A percentile compares a stretch with the other conserved stretches of the same genome.
phyloP scores from a whole-genome alignment of 2,888 invertebrate genomes.

The Thymelicus lineola region DNA sequence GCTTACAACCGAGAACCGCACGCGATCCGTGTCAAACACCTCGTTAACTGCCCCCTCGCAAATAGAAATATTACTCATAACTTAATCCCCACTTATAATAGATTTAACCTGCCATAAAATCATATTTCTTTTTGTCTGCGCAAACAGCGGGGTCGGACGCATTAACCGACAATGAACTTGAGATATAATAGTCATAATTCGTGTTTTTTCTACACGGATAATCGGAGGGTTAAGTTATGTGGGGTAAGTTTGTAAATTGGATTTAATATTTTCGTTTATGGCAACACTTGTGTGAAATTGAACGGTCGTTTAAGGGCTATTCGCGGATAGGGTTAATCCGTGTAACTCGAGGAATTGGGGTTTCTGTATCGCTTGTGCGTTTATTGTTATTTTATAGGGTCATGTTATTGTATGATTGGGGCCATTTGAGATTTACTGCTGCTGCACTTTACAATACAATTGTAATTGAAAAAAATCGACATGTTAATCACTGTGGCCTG shows the following conservation, averaged over 20 bases:
- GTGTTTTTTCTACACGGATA: constrained; percentile 72
- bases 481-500: too few species aligned
- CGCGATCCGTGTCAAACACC: constrained; percentile 81
- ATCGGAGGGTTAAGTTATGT: constrained; percentile 68
- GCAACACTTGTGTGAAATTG: constrained; percentile 83
- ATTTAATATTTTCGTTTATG: constrained; percentile 83
- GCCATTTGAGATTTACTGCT: constrained; percentile 27
- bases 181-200: constrained; percentile 82
- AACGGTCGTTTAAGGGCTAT: constrained; percentile 75
- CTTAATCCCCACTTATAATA: constrained; percentile 82
- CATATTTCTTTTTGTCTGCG: constrained; percentile 73
- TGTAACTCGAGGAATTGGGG: constrained; percentile 52
- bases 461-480: not conserved
- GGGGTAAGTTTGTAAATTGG: constrained; percentile 78
- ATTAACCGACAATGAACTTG: constrained; percentile 70
- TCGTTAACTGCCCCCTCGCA: constrained; percentile 79
- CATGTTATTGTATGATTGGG: constrained; percentile 18
- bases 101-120: constrained; percentile 84
- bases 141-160: constrained; percentile 72
- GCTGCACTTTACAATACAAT: not conserved
- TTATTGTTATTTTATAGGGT: constrained; percentile 28
- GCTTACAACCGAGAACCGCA: constrained; percentile 54
- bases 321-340: constrained; percentile 72
- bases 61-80: constrained; percentile 83
- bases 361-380: constrained; percentile 34